Base-by-base conservation (phyloP, 2,888 invertebrate genomes). In the Callyntrura sp. region DNA sequence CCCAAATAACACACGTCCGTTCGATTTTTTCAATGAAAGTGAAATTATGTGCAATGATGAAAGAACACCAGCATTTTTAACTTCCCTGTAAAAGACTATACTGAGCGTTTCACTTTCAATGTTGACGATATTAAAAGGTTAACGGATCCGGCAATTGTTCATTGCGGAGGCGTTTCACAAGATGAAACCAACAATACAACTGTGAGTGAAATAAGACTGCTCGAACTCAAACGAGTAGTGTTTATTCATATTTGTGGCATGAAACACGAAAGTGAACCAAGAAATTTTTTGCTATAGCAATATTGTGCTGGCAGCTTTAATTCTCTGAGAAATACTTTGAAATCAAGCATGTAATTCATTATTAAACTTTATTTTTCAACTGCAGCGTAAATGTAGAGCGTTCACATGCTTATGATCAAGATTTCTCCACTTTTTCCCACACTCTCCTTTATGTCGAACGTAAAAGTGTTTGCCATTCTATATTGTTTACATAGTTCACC, bases 381-480 rank as follows among this genome's bases (percentile, higher is more conserved):
- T 25, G 60, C 9, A 70, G 6, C 6, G 28, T 20, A 81, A 83
- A 88, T 88, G 78, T 88, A 88, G 88, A 88, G 78, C 88, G 48
- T 83, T 88, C 88, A 88, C 88, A 88, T 73, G 76, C 45, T 1
- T n/a, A 83, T 62, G 51, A 78, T 78, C 23, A 86, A 48, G 88
- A 88, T 88, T 88, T 88, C 88, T 88, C 88, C 88, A 83, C 78
- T 65, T 88, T 88, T 88, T 88, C 88, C 88, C 88, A 88, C 88
- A 83, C 65, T 83, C 57, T 17, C 45, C 78, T 17, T 70, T 43
- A 20, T 73, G 62, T 51, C 14, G 12, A 76, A 6, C 11, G 14
- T n/a, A 11, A 76, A 5, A 60, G 55, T 20, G 68, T 35, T 35
- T 35, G 35, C 35, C 35, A 35, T 6, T 9, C 81, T n/a, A 11